Percentiles rank a stretch among this genome's conserved stretches.
phyloP scores from a whole-genome alignment of 2,797 vertebrate genomes.

The Pipistrellus pygmaeus region DNA sequence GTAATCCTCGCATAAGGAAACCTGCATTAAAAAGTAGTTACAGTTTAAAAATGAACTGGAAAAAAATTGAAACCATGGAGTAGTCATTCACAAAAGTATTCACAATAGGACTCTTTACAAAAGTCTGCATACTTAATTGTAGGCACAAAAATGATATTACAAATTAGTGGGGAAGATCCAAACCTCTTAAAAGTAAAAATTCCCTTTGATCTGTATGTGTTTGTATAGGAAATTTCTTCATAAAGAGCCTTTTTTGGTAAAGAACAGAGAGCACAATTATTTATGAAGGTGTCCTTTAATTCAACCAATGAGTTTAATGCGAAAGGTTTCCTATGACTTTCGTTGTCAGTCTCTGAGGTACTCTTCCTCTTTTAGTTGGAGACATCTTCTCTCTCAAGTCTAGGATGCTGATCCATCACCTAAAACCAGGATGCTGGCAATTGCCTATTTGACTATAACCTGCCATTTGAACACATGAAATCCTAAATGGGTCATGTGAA shows the following conservation, averaged over 20 bases:
- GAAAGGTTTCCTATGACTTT: background rate
- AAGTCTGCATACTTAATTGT: constrained; percentile 29
- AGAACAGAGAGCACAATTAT: background rate
- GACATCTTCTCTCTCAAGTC: background rate
- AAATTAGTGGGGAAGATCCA: constrained; percentile 1
- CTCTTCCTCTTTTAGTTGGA: background rate
- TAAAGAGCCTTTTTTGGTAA: background rate
- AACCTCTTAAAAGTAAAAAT: background rate
- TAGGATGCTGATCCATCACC: background rate
- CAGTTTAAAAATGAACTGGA: constrained; percentile 16
- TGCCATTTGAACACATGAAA: background rate
- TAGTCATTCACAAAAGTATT: background rate
- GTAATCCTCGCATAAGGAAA: background rate
- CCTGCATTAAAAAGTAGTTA: background rate
- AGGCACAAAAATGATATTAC: constrained; percentile 23
- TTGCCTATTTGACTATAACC: background rate
- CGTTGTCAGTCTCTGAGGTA: background rate
- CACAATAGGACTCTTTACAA: background rate
- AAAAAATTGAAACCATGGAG: background rate
- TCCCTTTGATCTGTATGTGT: constrained; percentile 18
- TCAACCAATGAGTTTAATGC: background rate
- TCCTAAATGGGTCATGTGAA: background rate
- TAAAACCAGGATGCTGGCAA: background rate
- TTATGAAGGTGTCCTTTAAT: constrained; percentile 36
- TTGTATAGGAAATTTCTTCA: background rate